A percentile compares a stretch with the other conserved stretches of the same genome.
These are phyloP conservation scores for Nothobranchius kuhntae DNA, from an alignment of 2,113 vertebrate genomes.

Conservation along the genomic window DNA sequence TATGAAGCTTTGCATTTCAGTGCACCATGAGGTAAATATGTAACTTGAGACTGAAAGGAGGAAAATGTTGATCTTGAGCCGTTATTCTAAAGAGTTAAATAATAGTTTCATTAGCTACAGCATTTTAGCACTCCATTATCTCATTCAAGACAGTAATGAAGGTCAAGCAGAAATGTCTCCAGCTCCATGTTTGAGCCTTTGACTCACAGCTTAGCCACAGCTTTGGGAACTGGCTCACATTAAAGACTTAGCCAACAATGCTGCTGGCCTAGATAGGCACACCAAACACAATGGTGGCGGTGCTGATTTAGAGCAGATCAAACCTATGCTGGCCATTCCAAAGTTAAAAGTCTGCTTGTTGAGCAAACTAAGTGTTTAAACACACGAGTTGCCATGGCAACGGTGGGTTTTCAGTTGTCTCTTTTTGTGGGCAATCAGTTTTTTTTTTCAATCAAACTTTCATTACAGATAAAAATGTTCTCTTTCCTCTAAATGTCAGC, in stretches of 20 bases:
- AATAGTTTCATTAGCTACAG: slow-evolving; percentile 49
- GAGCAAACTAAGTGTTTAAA: slow-evolving; percentile 34
- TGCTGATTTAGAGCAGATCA: slow-evolving; percentile 54
- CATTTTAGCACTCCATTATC: slow-evolving; percentile 35
- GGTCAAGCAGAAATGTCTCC: slow-evolving; percentile 70
- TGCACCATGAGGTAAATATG: not conserved
- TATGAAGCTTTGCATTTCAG: not conserved
- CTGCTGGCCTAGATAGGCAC: slow-evolving; percentile 62
- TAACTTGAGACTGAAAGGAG: slow-evolving; percentile 9
- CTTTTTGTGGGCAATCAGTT: not conserved
- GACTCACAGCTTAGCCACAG: slow-evolving; percentile 56
- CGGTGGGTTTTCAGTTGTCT: not conserved
- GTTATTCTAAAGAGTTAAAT: slow-evolving; percentile 61
- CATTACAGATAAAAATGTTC: not conserved
- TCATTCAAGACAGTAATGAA: slow-evolving; percentile 68
- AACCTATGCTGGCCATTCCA: slow-evolving; percentile 29
- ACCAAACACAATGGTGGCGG: slow-evolving; percentile 54
- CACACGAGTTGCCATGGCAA: not conserved
- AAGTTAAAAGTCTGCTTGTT: slow-evolving; percentile 33
- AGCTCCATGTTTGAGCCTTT: slow-evolving; percentile 44
- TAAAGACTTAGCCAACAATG: slow-evolving; percentile 65
- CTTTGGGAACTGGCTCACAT: slow-evolving; percentile 56
- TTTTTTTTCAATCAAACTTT: not conserved
- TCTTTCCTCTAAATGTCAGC: not conserved
- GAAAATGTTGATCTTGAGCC: slow-evolving; percentile 10